A percentile compares a stretch with the other conserved stretches of the same genome.
Evolutionary conservation across 2,797 vertebrate genomes (phyloP).

Genomic region (Catamblyrhynchus diadema): DNA sequence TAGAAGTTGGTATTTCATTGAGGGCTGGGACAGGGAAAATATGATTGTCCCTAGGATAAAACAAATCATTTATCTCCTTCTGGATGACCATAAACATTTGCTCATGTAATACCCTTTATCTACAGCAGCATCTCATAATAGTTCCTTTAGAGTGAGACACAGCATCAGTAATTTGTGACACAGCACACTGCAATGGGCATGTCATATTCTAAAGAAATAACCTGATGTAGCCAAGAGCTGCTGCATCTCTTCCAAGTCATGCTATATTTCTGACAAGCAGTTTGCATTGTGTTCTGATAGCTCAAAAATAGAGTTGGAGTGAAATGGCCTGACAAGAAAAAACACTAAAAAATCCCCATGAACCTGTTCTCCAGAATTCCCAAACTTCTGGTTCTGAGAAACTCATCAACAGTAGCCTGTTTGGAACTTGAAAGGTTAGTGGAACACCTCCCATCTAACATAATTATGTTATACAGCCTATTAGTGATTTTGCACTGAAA

Average conservation of each 20-base stretch:
- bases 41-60: not conserved
- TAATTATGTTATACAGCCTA: not conserved
- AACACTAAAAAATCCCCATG: not conserved
- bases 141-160: not conserved
- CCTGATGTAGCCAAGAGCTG: not conserved
- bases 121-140: not conserved
- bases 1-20: slow-evolving; percentile 25
- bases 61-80: not conserved
- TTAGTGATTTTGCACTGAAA: not conserved
- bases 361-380: not conserved
- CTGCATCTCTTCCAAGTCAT: not conserved
- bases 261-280: not conserved
- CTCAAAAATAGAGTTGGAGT: not conserved
- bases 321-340: not conserved
- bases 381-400: not conserved
- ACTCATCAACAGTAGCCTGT: not conserved
- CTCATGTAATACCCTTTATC: not conserved
- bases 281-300: not conserved
- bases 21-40: not conserved
- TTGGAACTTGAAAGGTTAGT: not conserved
- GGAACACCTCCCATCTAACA: not conserved
- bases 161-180: not conserved
- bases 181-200: not conserved
- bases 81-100: not conserved
- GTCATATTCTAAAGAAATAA: not conserved